Percentiles rank a stretch among this genome's conserved stretches.
Conservation (phyloP, 1,140 invertebrate species). For the Contarinia nasturtii region DNA sequence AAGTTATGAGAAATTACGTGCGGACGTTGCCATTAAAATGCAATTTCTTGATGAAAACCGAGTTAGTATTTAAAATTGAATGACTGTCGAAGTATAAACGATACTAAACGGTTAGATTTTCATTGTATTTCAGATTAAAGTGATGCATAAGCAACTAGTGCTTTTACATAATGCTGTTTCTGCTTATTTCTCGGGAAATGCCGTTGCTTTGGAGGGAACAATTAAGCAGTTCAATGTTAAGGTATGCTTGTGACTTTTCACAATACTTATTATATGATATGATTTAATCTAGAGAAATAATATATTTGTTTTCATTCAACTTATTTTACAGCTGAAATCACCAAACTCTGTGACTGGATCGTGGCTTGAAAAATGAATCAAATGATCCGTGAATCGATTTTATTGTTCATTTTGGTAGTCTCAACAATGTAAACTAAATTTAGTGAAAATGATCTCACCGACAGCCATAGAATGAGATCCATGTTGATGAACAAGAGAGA, state of each 20-base stretch:
- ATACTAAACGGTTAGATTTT: background rate
- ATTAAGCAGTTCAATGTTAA: conserved; percentile 92
- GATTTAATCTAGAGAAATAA: background rate
- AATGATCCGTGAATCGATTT: no score
- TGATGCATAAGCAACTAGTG: conserved; percentile 93
- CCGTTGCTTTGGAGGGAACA: conserved; percentile 80
- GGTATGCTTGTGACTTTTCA: conserved; percentile 3
- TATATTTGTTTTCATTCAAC: background rate
- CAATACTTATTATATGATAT: background rate
- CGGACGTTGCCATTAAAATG: conserved; percentile 87
- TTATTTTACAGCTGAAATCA: conserved; percentile 17
- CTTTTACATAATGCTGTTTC: conserved; percentile 92
- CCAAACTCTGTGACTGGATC: conserved; percentile 19
- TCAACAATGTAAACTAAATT: no score
- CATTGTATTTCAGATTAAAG: conserved; percentile 60
- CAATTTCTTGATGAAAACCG: conserved; percentile 93
- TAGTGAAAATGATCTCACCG: no score
- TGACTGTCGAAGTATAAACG: background rate
- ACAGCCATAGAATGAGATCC: no score
- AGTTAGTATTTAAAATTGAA: conserved; percentile 32
- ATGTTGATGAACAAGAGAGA: no score
- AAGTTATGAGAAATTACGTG: conserved; percentile 76
- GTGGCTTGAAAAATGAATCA: conserved; percentile 20
- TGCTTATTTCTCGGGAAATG: conserved; percentile 92
- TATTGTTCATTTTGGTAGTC: no score